Conservation (phyloP, 2,113 vertebrate species). For the Microcebus jonahi region DNA sequence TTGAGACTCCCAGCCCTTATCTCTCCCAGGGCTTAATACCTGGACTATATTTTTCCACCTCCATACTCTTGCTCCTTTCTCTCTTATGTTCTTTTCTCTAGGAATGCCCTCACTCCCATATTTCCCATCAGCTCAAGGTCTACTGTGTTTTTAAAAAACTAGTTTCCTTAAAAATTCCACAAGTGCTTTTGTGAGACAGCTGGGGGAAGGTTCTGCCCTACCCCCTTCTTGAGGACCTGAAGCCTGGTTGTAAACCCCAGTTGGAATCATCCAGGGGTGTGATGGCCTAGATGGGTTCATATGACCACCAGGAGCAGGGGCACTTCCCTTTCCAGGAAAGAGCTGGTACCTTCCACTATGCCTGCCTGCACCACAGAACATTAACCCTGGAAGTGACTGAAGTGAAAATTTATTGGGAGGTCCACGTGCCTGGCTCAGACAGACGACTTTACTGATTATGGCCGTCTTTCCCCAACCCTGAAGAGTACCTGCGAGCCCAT, state of each 20-base stretch:
- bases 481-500: not conserved
- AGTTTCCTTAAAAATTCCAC: not conserved
- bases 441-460: not conserved
- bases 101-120: not conserved
- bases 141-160: not conserved
- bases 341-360: fast-evolving
- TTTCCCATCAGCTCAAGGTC: not conserved
- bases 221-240: fast-evolving
- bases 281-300: fast-evolving
- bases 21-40: not conserved
- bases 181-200: not conserved
- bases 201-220: not conserved
- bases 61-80: not conserved
- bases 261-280: fast-evolving
- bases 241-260: fast-evolving
- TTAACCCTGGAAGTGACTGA: fast-evolving
- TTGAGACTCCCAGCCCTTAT: not conserved
- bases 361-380: not conserved
- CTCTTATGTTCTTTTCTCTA: not conserved
- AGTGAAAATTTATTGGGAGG: fast-evolving
- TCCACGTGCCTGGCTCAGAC: not conserved
- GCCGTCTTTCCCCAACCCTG: fast-evolving
- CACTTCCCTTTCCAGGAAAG: not conserved
- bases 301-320: fast-evolving
- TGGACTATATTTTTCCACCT: not conserved